phyloP scores from a whole-genome alignment of 2,797 vertebrate genomes.

The Spinus pinus region DNA sequence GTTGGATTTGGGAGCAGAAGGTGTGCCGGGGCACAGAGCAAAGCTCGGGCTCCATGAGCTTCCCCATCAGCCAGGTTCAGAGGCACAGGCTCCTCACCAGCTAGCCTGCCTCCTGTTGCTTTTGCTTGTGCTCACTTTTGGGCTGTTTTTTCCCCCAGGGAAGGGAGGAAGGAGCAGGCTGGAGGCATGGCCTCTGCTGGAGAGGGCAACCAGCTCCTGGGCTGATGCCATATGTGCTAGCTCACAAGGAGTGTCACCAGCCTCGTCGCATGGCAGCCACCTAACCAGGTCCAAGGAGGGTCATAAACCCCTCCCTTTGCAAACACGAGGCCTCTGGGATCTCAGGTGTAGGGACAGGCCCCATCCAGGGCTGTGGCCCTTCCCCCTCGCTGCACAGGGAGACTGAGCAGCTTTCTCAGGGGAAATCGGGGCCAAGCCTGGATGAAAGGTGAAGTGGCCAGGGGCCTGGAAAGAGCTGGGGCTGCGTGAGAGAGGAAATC shows the following conservation, averaged over 20 bases:
- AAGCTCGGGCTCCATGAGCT: fast-evolving
- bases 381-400: background rate
- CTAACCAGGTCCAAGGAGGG: background rate
- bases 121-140: background rate
- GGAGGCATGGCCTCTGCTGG: background rate
- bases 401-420: background rate
- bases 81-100: background rate
- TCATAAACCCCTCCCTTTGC: background rate
- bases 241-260: background rate
- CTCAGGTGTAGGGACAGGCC: background rate
- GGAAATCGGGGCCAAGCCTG: constrained; percentile 17
- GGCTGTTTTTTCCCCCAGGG: background rate
- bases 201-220: background rate
- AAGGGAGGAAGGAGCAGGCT: background rate
- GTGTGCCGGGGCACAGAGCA: fast-evolving
- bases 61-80: background rate
- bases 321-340: background rate
- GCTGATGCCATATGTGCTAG: background rate
- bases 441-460: background rate
- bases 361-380: background rate
- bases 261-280: background rate
- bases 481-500: background rate
- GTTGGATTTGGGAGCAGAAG: background rate
- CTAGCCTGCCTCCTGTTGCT: background rate
- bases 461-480: background rate